Conservation (phyloP, 2,888 invertebrate genomes). For the Limulus polyphemus region DNA sequence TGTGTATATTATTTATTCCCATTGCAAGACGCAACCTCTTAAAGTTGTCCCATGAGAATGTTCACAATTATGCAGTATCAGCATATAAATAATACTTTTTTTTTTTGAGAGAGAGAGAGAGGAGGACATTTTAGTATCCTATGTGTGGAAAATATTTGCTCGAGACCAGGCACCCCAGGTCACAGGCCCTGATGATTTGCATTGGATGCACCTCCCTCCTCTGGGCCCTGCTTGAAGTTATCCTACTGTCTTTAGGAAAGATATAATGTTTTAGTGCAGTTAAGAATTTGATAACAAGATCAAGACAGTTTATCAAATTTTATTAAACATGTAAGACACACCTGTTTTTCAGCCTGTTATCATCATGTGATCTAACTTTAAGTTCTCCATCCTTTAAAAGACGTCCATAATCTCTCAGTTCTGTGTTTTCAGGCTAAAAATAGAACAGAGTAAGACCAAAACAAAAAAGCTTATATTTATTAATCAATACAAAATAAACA, state of each 20-base stretch:
- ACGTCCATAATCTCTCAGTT: constrained; percentile 77
- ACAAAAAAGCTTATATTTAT: background rate
- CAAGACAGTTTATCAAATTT: too few relatives aligned
- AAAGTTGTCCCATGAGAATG: too few relatives aligned
- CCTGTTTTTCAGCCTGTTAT: constrained; percentile 64
- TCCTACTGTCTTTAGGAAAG: background rate
- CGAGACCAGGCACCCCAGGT: too few relatives aligned
- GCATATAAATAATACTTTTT: too few relatives aligned
- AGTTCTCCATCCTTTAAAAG: constrained; percentile 87
- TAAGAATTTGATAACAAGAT: constrained; percentile 5
- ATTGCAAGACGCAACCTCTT: too few relatives aligned
- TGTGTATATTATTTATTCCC: too few relatives aligned
- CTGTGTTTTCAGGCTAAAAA: constrained; percentile 54
- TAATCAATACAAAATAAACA: background rate
- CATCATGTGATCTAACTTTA: constrained; percentile 75
- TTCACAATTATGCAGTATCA: too few relatives aligned
- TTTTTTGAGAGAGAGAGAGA: too few relatives aligned
- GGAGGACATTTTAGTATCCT: too few relatives aligned
- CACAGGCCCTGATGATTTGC: too few relatives aligned
- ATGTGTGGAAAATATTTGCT: too few relatives aligned
- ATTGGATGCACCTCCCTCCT: too few relatives aligned
- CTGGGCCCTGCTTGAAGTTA: background rate
- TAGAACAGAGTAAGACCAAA: background rate
- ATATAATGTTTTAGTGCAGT: constrained; percentile 2
- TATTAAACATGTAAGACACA: constrained; percentile 24